Conservation (phyloP, 2,888 invertebrate species). For the Cryptophagus acutangulus region DNA sequence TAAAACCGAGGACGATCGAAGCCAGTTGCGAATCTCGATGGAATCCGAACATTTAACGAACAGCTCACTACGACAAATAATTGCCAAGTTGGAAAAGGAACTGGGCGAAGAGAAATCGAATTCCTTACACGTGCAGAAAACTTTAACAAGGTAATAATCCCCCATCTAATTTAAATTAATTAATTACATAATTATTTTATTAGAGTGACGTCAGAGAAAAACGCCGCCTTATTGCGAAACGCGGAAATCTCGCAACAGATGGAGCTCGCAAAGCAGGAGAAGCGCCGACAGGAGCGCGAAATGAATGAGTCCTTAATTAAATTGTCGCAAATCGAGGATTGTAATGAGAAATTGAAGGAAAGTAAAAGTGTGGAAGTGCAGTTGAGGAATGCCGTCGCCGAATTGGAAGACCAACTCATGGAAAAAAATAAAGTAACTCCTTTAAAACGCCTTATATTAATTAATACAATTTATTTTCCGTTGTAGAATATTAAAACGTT, state of each 20-base stretch:
- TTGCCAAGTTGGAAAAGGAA: constrained; percentile 51
- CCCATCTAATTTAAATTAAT: background rate
- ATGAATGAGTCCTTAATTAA: constrained; percentile 57
- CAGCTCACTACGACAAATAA: constrained; percentile 49
- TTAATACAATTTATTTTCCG: constrained; percentile 9
- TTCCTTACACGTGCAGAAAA: constrained; percentile 46
- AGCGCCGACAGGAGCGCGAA: constrained; percentile 64
- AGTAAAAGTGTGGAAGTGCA: constrained; percentile 50
- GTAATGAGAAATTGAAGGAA: constrained; percentile 43
- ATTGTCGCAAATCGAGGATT: constrained; percentile 54
- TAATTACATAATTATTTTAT: background rate
- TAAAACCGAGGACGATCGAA: constrained; percentile 51
- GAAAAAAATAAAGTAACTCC: constrained; percentile 59
- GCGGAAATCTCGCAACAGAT: constrained; percentile 78
- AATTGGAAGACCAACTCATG: constrained; percentile 57
- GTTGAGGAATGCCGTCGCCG: constrained; percentile 49
- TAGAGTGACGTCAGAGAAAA: constrained; percentile 70
- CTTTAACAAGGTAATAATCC: constrained; percentile 39
- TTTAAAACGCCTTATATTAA: constrained; percentile 2
- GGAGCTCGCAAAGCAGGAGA: constrained; percentile 69
- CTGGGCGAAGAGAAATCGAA: constrained; percentile 54
- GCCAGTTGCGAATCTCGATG: constrained; percentile 49
- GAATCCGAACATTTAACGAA: constrained; percentile 55
- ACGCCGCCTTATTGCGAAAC: constrained; percentile 68
- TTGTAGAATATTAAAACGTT: constrained; percentile 79